Conservation (phyloP, 2,888 invertebrate species). For the Lasioglossum marginatum region DNA sequence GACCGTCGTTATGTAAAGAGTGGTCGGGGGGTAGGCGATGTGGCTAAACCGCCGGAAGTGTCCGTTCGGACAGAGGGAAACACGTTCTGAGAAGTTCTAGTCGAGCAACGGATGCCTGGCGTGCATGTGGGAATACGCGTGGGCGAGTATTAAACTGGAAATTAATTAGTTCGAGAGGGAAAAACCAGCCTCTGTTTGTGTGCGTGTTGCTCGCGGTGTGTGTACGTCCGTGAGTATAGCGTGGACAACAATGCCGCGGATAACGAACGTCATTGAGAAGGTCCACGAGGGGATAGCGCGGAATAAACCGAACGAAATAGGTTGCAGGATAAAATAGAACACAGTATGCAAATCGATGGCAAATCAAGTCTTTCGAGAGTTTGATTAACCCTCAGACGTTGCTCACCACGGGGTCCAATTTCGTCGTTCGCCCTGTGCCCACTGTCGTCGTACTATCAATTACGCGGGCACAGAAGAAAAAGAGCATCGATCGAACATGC, state of each 20-base stretch:
- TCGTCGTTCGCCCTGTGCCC: neutral
- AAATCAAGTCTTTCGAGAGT: neutral
- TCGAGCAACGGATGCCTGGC: neutral
- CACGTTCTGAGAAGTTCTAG: conserved; percentile 4
- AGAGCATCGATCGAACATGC: conserved; percentile 1
- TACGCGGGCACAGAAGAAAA: neutral
- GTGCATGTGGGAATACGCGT: conserved; percentile 15
- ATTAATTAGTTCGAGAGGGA: conserved; percentile 35
- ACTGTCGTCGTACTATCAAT: neutral
- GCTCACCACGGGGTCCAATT: conserved; percentile 6
- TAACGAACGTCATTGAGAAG: conserved; percentile 6
- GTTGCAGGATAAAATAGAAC: neutral
- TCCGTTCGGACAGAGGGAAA: conserved; percentile 14
- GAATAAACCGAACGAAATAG: neutral
- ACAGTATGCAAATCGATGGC: neutral
- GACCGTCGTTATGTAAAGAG: conserved; percentile 29
- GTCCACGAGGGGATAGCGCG: neutral
- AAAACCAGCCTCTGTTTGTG: neutral
- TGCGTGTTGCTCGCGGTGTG: neutral
- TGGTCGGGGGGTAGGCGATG: conserved; percentile 11
- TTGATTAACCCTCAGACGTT: conserved; percentile 18
- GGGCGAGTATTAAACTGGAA: conserved; percentile 14
- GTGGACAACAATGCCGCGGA: conserved; percentile 1
- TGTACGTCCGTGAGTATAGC: neutral
- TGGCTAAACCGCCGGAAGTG: conserved; percentile 7